phyloP scores from a whole-genome alignment of 2,113 vertebrate genomes.

The Psittacula cyanocephala region DNA sequence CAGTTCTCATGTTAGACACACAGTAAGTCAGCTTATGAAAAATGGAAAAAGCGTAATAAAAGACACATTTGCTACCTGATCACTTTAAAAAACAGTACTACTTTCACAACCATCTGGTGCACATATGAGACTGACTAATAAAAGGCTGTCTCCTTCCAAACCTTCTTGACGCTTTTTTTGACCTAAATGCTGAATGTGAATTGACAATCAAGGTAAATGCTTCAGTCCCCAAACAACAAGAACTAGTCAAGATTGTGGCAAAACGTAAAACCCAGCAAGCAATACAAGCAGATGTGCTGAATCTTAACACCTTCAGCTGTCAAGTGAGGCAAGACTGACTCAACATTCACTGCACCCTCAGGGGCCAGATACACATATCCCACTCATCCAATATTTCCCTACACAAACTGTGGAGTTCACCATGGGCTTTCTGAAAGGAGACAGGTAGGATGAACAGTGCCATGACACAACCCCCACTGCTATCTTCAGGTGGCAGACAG shows the following conservation, averaged over 20 bases:
- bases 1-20: not conserved
- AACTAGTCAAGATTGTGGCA: not conserved
- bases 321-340: not conserved
- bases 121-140: not conserved
- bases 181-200: not conserved
- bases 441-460: not conserved
- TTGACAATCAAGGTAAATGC: not conserved
- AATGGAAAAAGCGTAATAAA: not conserved
- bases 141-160: not conserved
- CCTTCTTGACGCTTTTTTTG: not conserved
- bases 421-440: not conserved
- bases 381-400: not conserved
- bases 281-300: not conserved
- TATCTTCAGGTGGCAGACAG: not conserved
- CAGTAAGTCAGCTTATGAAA: not conserved
- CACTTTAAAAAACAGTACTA: not conserved
- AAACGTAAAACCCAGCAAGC: not conserved
- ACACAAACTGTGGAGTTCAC: not conserved
- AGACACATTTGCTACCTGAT: not conserved
- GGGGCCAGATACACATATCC: not conserved
- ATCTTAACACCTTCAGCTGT: not conserved
- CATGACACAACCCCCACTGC: not conserved
- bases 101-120: not conserved
- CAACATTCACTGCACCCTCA: not conserved
- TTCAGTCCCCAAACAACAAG: not conserved